Conservation (phyloP, 2,888 invertebrate species). For the Netelia fuscicornis region DNA sequence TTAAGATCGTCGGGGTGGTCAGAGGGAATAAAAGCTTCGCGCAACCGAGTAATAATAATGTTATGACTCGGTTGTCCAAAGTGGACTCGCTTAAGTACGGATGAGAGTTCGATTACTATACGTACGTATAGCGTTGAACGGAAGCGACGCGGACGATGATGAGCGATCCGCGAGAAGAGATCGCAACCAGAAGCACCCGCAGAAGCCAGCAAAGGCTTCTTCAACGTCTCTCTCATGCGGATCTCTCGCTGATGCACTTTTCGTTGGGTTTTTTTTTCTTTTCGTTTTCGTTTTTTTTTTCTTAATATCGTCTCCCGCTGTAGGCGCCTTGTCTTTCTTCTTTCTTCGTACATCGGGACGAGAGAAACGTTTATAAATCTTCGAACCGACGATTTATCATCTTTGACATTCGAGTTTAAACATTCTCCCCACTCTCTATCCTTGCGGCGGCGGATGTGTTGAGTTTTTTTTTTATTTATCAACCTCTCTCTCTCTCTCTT, state of each 20-base stretch:
- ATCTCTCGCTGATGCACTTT: conserved; percentile 24
- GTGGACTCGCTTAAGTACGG: conserved; percentile 28
- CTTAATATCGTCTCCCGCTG: conserved; percentile 15
- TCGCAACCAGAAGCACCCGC: conserved; percentile 29
- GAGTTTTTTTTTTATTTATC: not conserved
- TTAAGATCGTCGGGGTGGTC: conserved; percentile 25
- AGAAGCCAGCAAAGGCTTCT: conserved; percentile 32
- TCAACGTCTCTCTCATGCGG: conserved; percentile 36
- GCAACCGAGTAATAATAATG: conserved; percentile 36
- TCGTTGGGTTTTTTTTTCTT: not conserved
- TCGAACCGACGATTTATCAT: conserved; percentile 38
- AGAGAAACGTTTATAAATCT: conserved; percentile 47
- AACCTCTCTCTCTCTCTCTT: not conserved
- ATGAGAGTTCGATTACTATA: conserved; percentile 5
- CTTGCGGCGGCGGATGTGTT: not conserved
- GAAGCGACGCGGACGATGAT: conserved; percentile 25
- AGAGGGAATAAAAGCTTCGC: conserved; percentile 28
- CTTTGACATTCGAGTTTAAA: conserved; percentile 44
- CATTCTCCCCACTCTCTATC: not conserved
- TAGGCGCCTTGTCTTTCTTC: not conserved
- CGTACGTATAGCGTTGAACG: conserved; percentile 4
- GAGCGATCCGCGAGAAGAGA: conserved; percentile 28
- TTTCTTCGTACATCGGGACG: not conserved
- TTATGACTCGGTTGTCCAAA: conserved; percentile 44
- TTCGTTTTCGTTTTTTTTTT: not conserved